Evolutionary conservation across 1,140 invertebrate species (phyloP), one percentile per base, ranked within the genome.

Genomic region (Drosophila kepulauana): DNA sequence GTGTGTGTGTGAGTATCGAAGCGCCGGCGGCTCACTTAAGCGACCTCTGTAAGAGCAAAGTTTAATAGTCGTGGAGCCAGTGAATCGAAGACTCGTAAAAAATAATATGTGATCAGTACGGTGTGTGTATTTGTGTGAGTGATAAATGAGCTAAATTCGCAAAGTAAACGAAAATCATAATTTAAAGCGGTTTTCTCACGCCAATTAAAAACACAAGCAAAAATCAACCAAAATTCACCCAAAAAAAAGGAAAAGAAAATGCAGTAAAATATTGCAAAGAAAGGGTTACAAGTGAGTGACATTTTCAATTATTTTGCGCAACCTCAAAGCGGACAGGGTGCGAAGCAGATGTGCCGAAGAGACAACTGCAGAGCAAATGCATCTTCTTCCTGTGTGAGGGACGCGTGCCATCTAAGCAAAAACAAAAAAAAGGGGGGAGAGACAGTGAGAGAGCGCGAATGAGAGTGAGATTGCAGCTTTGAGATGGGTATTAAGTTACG

Each of bases 401-500:
- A 70, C 82, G 76, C 82, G 82, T 87, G 82, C 59, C 75, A 11
- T 38, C 2, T 10, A 38, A 10, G 3, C 54, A 16, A 25, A 3
- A 20, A 3, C 3, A 25, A 25, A 25, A 25, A 25, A 25, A 25
- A 35, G 46, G 13, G 20, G 52, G 10, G 30, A 33, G 43, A 10
- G 41, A 13, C 38, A 35, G 59, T 16, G 33, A 16, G 33, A 38
- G n/a, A 38, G 54, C 6, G 8, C 15, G 52, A 38, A 3, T 10
- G 33, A 15, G 35, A 20, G 13, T 56, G 8, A 15, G 54, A 61
- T 75, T 88, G 80, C 85, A 89, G 86, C 86, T 89, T 89, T 88
- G 57, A n/a, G 43, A 28, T 2, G 1, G 30, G 66, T 88, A 89
- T 89, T 84, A 75, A 73, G 81, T 89, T 89, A 88, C 85, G 66